phyloP scores from a whole-genome alignment of 2,888 invertebrate genomes.

The Willowsia nigromaculata region DNA sequence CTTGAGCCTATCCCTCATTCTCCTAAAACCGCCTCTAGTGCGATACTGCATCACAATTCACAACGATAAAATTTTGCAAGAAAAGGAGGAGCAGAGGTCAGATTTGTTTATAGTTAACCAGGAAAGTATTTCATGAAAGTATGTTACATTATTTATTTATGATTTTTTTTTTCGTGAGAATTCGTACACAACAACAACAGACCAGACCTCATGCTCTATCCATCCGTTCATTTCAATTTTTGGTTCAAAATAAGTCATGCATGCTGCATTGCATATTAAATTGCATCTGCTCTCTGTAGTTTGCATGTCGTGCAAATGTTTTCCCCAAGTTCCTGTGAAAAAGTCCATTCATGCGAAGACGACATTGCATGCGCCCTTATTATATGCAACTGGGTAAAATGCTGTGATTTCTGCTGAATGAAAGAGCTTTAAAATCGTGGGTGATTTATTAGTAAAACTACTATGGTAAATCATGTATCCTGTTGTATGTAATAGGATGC shows the following conservation, averaged over 20 bases:
- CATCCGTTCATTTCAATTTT: background rate
- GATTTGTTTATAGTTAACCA: background rate
- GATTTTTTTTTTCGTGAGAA: slow-evolving; percentile 11
- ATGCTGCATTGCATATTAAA: too few relatives aligned
- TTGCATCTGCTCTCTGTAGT: too few relatives aligned
- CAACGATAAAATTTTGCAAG: background rate
- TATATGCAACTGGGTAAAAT: background rate
- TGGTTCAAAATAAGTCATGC: too few relatives aligned
- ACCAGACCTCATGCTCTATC: background rate
- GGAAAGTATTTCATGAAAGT: slow-evolving; percentile 1
- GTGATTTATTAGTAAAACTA: background rate
- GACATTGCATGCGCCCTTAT: background rate
- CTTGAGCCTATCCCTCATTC: background rate
- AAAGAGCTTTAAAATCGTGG: background rate
- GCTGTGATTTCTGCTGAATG: too few relatives aligned
- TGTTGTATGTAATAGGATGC: background rate
- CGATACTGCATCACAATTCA: background rate
- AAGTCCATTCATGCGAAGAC: background rate
- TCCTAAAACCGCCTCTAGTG: background rate
- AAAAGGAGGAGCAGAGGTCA: slow-evolving; percentile 19
- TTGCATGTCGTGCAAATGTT: background rate
- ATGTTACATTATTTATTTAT: slow-evolving; percentile 13
- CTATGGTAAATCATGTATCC: background rate
- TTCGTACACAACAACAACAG: background rate
- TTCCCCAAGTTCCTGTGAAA: slow-evolving; percentile 27